These are phyloP conservation scores for Ceraclea dissimilis DNA, from an alignment of 2,888 invertebrate species.

Conservation along the genomic window DNA sequence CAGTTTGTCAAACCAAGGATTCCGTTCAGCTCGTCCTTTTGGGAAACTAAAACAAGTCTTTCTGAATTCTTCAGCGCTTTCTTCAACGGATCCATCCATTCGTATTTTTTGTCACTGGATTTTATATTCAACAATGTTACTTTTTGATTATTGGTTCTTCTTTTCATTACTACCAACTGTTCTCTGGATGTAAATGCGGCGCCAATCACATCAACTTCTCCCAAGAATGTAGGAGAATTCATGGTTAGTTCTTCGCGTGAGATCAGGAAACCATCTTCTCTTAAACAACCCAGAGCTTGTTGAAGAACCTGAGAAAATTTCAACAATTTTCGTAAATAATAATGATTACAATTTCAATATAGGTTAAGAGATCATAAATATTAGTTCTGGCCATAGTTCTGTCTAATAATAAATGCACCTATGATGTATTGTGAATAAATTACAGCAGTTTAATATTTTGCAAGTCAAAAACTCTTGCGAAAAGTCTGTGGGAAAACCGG, in stretches of 20 bases:
- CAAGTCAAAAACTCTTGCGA: too few relatives aligned
- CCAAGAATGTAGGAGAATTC: conserved; percentile 34
- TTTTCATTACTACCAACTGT: conserved; percentile 48
- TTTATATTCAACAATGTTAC: conserved; percentile 44
- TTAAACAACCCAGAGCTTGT: conserved; percentile 42
- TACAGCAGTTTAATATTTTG: too few relatives aligned
- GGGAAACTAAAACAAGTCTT: conserved; percentile 57
- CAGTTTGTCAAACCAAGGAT: conserved; percentile 86
- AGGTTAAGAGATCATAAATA: too few relatives aligned
- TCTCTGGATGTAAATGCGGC: conserved; percentile 45
- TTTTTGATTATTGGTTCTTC: conserved; percentile 39
- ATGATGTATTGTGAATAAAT: too few relatives aligned
- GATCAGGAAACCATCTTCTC: conserved; percentile 54
- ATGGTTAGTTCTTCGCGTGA: conserved; percentile 45
- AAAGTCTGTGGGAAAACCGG: too few relatives aligned
- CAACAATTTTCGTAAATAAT: background rate
- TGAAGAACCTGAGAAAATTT: conserved; percentile 41
- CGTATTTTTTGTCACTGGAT: conserved; percentile 36
- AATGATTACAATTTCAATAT: background rate
- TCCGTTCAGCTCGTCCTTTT: conserved; percentile 67
- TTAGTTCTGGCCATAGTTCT: too few relatives aligned
- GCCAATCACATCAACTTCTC: conserved; percentile 44
- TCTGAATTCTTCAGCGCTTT: conserved; percentile 40
- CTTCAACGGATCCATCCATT: conserved; percentile 48
- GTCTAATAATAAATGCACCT: too few relatives aligned